Conservation (phyloP, 2,797 vertebrate species). For the Acanthurus lineatus region DNA sequence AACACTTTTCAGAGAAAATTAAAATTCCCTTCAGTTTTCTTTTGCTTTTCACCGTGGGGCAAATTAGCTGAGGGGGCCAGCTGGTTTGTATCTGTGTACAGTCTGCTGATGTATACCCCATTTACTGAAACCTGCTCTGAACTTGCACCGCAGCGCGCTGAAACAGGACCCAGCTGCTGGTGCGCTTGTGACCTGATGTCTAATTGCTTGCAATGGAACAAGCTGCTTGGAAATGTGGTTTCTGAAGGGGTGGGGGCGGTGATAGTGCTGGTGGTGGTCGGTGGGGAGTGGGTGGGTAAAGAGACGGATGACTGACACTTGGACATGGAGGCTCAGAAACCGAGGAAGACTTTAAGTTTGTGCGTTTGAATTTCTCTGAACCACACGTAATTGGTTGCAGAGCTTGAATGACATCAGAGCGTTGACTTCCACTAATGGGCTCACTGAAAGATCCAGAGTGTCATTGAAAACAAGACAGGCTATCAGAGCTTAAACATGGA, state of each 20-base stretch:
- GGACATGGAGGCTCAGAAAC: conserved; percentile 49
- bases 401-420: conserved; percentile 72
- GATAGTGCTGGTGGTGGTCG: background rate
- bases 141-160: conserved; percentile 38
- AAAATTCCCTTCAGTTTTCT: conserved; percentile 51
- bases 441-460: conserved; percentile 33
- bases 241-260: conserved; percentile 13
- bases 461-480: conserved; percentile 39
- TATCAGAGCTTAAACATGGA: conserved; percentile 29
- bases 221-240: conserved; percentile 74
- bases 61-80: conserved; percentile 62
- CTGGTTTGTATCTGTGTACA: conserved; percentile 68
- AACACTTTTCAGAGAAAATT: conserved; percentile 59
- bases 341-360: conserved; percentile 68
- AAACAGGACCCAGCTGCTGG: conserved; percentile 79
- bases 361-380: conserved; percentile 58
- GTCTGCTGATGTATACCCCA: conserved; percentile 53
- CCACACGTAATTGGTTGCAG: conserved; percentile 78
- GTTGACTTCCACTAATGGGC: conserved; percentile 50
- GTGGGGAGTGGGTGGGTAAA: background rate
- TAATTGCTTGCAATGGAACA: conserved; percentile 74
- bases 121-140: conserved; percentile 61
- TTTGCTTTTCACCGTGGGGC: conserved; percentile 33
- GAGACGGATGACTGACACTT: conserved; percentile 65
- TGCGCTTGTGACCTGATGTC: conserved; percentile 62